These are phyloP conservation scores for Rhegmatorhina hoffmannsi DNA, from an alignment of 2,113 vertebrate species.

Conservation along the genomic window DNA sequence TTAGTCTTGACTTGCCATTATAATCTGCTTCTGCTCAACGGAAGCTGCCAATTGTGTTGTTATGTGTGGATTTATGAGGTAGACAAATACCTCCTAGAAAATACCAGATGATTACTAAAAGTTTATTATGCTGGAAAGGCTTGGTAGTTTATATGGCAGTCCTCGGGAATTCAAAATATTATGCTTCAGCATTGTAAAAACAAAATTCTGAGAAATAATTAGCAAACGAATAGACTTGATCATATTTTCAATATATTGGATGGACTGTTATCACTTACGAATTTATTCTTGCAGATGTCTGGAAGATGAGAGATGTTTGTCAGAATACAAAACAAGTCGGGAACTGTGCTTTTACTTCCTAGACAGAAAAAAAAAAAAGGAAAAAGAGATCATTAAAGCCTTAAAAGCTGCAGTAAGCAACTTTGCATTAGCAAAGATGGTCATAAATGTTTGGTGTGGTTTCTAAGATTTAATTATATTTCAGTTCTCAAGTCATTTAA, in stretches of 20 bases:
- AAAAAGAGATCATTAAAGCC: not conserved
- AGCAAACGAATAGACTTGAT: not conserved
- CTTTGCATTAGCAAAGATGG: not conserved
- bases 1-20: conserved; percentile 34
- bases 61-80: conserved; percentile 19
- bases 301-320: not conserved
- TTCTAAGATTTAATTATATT: not conserved
- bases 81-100: conserved; percentile 39
- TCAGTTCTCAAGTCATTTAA: not conserved
- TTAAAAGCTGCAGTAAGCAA: not conserved
- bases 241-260: not conserved
- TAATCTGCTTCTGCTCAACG: conserved; percentile 9
- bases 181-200: not conserved
- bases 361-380: not conserved
- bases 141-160: not conserved
- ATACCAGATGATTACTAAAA: not conserved
- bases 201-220: not conserved
- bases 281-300: not conserved
- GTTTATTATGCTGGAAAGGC: not conserved
- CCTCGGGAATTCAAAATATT: not conserved
- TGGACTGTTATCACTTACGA: not conserved
- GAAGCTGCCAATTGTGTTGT: not conserved
- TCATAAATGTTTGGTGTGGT: not conserved
- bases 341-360: not conserved
- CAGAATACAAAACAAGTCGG: not conserved